phyloP scores from a whole-genome alignment of 2,113 vertebrate genomes.

The Cephalopterus ornatus region DNA sequence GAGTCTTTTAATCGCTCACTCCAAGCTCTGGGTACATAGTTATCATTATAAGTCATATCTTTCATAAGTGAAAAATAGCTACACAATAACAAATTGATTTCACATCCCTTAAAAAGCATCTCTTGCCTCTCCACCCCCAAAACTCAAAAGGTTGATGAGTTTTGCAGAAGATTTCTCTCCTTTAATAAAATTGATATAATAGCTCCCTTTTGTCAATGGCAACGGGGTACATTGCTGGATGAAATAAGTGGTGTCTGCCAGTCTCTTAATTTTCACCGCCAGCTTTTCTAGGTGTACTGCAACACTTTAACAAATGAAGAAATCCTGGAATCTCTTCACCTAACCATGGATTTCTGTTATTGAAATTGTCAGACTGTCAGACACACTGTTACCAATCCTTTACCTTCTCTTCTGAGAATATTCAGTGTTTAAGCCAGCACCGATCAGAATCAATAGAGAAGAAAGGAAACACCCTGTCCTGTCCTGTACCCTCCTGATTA shows the following conservation, averaged over 20 bases:
- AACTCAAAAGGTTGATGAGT: background rate
- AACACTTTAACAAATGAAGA: background rate
- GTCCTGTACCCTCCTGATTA: background rate
- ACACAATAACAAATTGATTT: background rate
- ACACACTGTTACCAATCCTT: background rate
- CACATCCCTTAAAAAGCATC: background rate
- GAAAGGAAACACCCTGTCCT: background rate
- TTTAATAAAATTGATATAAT: background rate
- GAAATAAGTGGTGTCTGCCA: background rate
- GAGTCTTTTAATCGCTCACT: background rate
- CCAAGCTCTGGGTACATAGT: background rate
- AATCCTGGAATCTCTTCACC: background rate
- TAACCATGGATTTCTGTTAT: background rate
- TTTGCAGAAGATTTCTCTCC: background rate
- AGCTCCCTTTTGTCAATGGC: background rate
- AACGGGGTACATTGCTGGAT: background rate
- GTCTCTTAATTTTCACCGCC: background rate
- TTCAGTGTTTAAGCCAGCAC: background rate
- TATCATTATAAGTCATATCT: background rate
- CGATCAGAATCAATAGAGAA: fast-evolving
- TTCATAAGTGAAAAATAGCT: background rate
- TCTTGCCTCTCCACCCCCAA: background rate
- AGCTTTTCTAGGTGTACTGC: background rate
- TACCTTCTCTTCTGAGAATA: background rate
- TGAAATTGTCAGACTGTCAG: background rate